Conservation (phyloP, 2,113 vertebrate genomes). For the Sinocyclocheilus rhinocerous region DNA sequence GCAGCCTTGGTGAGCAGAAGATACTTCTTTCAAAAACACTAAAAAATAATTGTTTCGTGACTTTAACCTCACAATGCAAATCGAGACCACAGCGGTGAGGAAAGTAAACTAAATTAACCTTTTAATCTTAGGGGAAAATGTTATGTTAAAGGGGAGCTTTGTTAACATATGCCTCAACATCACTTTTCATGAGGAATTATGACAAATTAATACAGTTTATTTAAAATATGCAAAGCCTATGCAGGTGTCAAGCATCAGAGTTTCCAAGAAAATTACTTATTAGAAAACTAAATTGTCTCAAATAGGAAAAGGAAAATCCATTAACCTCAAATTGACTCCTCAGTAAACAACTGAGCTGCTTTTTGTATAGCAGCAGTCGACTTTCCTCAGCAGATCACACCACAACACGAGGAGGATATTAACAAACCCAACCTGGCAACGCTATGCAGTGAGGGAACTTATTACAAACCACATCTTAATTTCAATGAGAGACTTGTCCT, state of each 20-base stretch:
- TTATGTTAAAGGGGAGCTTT: neutral
- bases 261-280: conserved; percentile 14
- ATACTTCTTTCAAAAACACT: neutral
- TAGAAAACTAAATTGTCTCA: conserved; percentile 16
- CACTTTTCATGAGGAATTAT: neutral
- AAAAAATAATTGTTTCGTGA: neutral
- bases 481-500: conserved; percentile 45
- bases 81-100: neutral
- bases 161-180: neutral
- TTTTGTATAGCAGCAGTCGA: no score
- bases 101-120: conserved; percentile 4
- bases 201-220: conserved; percentile 1
- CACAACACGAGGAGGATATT: conserved; percentile 33
- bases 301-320: conserved; percentile 28
- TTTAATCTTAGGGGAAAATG: neutral
- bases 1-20: neutral
- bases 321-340: conserved; percentile 41
- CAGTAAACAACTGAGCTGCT: conserved; percentile 16
- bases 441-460: conserved; percentile 22
- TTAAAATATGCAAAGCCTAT: conserved; percentile 8
- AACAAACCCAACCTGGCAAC: conserved; percentile 24
- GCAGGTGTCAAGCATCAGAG: neutral
- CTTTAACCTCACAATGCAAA: conserved; percentile 9
- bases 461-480: conserved; percentile 29
- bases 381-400: no score